Evolutionary conservation across 2,888 invertebrate species (phyloP).

Genomic region (Amblyjoppa fuscipennis): DNA sequence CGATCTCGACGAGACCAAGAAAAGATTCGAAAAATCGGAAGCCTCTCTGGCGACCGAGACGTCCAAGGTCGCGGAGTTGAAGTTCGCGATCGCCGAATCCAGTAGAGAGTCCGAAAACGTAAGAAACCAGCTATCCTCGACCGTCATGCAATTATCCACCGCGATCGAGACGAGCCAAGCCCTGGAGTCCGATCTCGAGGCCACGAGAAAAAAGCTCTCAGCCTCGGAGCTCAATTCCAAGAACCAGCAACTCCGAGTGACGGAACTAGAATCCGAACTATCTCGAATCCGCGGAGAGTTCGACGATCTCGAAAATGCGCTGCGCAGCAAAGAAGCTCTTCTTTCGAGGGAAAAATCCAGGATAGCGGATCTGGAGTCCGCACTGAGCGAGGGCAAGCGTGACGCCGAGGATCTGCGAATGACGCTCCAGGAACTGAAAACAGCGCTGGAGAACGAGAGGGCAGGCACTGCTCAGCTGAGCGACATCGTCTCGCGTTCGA

Average conservation of each 20-base stretch:
- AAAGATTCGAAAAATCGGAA: too few species aligned
- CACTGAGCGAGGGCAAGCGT: not conserved
- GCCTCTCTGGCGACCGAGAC: not conserved
- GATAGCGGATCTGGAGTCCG: slow-evolving; percentile 44
- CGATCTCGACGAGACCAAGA: not conserved
- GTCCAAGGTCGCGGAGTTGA: slow-evolving; percentile 6
- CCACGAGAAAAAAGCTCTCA: not conserved
- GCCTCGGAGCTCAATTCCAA: not conserved
- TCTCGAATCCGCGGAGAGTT: not conserved
- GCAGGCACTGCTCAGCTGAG: slow-evolving; percentile 25
- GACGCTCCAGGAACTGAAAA: slow-evolving; percentile 33
- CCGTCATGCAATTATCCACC: not conserved
- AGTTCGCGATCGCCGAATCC: not conserved
- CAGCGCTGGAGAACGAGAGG: slow-evolving; percentile 33
- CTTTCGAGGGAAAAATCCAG: slow-evolving; percentile 25
- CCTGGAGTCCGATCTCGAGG: not conserved
- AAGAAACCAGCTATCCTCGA: not conserved
- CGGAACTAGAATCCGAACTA: slow-evolving; percentile 59
- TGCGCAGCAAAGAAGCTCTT: slow-evolving; percentile 17
- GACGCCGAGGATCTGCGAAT: slow-evolving; percentile 16
- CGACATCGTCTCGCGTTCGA: slow-evolving; percentile 24
- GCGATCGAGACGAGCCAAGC: not conserved
- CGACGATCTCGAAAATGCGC: slow-evolving; percentile 14
- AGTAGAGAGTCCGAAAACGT: not conserved
- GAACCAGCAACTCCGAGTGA: slow-evolving; percentile 55